Base-by-base conservation (phyloP, 2,888 invertebrate genomes). In the Mellilla xanthometata region DNA sequence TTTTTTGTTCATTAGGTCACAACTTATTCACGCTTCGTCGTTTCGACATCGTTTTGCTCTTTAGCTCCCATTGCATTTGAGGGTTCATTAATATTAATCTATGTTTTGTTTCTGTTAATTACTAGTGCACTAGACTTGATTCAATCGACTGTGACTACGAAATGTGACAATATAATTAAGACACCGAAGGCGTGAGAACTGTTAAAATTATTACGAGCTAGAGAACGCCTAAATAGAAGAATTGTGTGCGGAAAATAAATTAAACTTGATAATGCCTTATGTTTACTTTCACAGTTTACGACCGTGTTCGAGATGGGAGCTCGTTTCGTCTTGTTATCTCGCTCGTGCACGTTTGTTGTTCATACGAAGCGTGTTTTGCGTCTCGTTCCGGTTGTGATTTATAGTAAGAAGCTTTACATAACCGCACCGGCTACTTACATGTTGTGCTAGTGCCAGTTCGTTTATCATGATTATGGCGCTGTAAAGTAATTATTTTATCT, bases 251-350 rank as follows among this genome's bases (percentile, higher is more conserved):
- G 65, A 63, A 69, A 68, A 67, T 67, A 65, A 74, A 67, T 70
- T 67, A 71, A 60, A 68, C 43, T 60, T 57, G 55, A 60, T 68
- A 72, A 68, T 72, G 65, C 62, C 60, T 70, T 29, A 33, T 68
- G 82, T 82, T 81, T 78, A 81, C 79, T 78, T 76, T 71, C 71
- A 68, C 74, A 70, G 81, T 82, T 82, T 80, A 83, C 69, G 82
- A 81, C 70, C 81, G 71, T 58, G 58, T 64, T 65, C 55, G 58
- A 58, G 58, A 65, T 58, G 51, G 52, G 51, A 49, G 56, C 54
- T 52, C 36, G 47, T 52, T 58, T 56, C 45, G 49, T 43, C 33
- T 35, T 48, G 54, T 54, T 53, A 56, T 72, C 72, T 62, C 68
- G 52, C 53, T 68, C 62, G 48, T 27, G 11, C 63, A 26, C 30